Conservation (phyloP, 1,140 invertebrate genomes). For the Asobara japonica region DNA sequence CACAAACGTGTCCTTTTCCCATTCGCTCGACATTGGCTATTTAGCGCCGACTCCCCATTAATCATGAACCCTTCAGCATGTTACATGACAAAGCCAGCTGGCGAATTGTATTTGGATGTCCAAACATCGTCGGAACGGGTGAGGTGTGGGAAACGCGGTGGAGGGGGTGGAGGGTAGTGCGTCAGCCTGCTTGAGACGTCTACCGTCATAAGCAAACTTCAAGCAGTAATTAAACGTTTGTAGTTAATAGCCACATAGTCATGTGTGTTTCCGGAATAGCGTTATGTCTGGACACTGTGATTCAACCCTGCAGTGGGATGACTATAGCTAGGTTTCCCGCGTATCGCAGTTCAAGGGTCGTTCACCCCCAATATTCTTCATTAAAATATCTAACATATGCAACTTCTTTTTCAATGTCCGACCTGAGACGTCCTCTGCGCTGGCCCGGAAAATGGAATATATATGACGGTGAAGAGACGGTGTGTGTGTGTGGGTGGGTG, state of each 20-base stretch:
- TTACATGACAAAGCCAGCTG: constrained; percentile 32
- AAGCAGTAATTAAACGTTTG: constrained; percentile 28
- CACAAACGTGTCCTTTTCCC: too few relatives aligned
- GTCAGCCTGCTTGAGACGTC: constrained; percentile 39
- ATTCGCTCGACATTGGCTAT: too few relatives aligned
- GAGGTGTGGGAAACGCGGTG: not conserved
- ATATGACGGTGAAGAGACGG: too few relatives aligned
- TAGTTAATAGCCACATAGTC: not conserved
- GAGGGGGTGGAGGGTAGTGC: not conserved
- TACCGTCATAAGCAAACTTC: constrained; percentile 42
- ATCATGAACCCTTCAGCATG: constrained; percentile 25
- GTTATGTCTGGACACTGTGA: not conserved
- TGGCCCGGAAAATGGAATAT: too few relatives aligned
- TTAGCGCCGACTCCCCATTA: constrained; percentile 6
- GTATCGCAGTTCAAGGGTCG: too few relatives aligned
- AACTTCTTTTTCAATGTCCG: too few relatives aligned
- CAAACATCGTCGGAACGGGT: not conserved
- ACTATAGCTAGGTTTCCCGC: too few relatives aligned
- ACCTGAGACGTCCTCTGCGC: too few relatives aligned
- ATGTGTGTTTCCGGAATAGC: not conserved
- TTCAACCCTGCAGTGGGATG: too few relatives aligned
- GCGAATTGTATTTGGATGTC: constrained; percentile 21
- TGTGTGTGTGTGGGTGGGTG: too few relatives aligned
- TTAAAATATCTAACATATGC: too few relatives aligned
- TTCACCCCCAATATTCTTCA: too few relatives aligned